Conservation (phyloP, 2,888 invertebrate genomes). For the Brachyopa scutellaris region DNA sequence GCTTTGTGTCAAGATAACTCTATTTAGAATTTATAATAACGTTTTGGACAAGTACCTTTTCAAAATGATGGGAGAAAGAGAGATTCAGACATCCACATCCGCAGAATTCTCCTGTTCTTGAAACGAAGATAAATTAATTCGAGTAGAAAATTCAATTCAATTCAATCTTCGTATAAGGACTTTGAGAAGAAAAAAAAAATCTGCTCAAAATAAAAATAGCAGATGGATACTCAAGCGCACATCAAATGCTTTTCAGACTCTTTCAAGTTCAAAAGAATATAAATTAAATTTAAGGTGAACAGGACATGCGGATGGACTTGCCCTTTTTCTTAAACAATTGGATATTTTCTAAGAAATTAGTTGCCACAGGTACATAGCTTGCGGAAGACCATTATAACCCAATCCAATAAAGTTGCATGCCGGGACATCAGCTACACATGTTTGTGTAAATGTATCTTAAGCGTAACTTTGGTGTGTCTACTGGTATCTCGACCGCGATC, state of each 20-base stretch:
- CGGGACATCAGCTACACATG: neutral
- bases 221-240: constrained; percentile 11
- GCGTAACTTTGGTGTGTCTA: no score
- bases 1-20: neutral
- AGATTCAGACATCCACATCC: neutral
- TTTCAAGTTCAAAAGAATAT: neutral
- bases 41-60: constrained; percentile 10
- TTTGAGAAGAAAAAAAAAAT: neutral
- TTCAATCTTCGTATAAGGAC: neutral
- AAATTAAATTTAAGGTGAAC: constrained; percentile 24
- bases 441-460: neutral
- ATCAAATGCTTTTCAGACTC: constrained; percentile 4
- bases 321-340: neutral
- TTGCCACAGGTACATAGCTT: constrained; percentile 4
- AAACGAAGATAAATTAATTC: constrained; percentile 41
- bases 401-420: neutral
- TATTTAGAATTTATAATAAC: constrained; percentile 1
- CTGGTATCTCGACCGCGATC: neutral
- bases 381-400: neutral
- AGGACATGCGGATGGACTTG: neutral
- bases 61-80: neutral
- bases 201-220: neutral
- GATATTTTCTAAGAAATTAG: constrained; percentile 8
- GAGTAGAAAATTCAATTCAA: constrained; percentile 54
- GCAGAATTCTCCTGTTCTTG: no score